phyloP scores from a whole-genome alignment of 2,113 vertebrate species.

The Oreochromis aureus region DNA sequence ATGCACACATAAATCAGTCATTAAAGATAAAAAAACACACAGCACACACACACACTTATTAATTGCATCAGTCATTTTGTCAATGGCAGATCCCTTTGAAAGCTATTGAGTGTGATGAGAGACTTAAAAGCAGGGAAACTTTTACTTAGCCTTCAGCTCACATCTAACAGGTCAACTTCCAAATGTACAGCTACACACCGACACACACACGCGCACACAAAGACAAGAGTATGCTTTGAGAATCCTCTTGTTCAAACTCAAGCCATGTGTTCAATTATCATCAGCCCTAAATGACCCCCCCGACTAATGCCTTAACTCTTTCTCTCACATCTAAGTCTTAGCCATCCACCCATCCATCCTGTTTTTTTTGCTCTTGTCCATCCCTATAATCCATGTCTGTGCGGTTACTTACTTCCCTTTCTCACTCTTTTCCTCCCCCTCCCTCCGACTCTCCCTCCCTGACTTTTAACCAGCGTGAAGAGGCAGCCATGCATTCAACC shows the following conservation, averaged over 20 bases:
- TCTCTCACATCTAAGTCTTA: constrained; percentile 54
- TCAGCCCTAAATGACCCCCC: constrained; percentile 61
- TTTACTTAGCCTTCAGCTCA: constrained; percentile 39
- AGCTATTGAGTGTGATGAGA: not conserved
- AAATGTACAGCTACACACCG: not conserved
- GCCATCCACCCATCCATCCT: constrained; percentile 41
- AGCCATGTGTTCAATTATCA: constrained; percentile 72
- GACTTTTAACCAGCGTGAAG: constrained; percentile 72
- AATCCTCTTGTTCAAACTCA: constrained; percentile 52
- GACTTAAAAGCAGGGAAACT: constrained; percentile 31
- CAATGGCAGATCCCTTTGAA: constrained; percentile 12
- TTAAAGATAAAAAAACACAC: constrained; percentile 17
- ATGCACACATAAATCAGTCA: constrained; percentile 46
- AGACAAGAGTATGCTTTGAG: constrained; percentile 6
- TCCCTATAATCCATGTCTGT: constrained; percentile 58
- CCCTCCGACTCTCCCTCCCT: constrained; percentile 21
- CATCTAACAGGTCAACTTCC: constrained; percentile 11
- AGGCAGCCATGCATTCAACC: constrained; percentile 73
- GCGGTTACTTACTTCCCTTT: constrained; percentile 57
- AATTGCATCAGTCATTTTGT: constrained; percentile 60
- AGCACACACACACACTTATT: constrained; percentile 29
- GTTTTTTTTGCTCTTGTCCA: constrained; percentile 41
- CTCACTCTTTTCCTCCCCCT: constrained; percentile 34
- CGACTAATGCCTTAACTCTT: constrained; percentile 65
- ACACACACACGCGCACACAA: not conserved